phyloP scores from a whole-genome alignment of 2,113 vertebrate genomes.

The Hemibagrus wyckioides region DNA sequence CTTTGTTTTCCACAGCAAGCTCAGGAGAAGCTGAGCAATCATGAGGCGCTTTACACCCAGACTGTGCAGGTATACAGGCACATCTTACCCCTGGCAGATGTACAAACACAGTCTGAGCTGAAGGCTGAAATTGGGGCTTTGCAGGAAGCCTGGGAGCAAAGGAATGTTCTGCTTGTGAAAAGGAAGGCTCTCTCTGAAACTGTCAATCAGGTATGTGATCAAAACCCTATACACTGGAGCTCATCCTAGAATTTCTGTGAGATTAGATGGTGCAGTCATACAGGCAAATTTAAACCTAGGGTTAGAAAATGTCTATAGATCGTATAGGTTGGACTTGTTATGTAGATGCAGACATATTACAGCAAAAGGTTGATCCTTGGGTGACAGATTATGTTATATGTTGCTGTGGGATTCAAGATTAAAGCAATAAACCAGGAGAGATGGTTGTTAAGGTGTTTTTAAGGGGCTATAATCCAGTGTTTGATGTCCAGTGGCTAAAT shows the following conservation, averaged over 20 bases:
- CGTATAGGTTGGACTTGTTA: not conserved
- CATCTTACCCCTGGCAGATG: conserved; percentile 58
- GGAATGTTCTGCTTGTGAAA: conserved; percentile 64
- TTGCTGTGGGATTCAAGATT: not conserved
- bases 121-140: conserved; percentile 70
- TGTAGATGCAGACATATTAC: not conserved
- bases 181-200: conserved; percentile 60
- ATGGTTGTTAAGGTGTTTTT: not conserved
- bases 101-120: conserved; percentile 59
- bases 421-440: not conserved
- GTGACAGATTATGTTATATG: not conserved
- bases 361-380: not conserved
- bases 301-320: not conserved
- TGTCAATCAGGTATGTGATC: conserved; percentile 68
- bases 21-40: conserved; percentile 67
- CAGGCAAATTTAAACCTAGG: not conserved
- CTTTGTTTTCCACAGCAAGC: conserved; percentile 67
- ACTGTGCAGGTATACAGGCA: conserved; percentile 71
- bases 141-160: conserved; percentile 75
- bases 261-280: not conserved
- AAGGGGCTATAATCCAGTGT: not conserved
- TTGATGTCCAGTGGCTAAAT: not conserved
- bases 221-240: not conserved
- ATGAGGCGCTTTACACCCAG: conserved; percentile 66
- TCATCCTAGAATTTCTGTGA: not conserved